Conservation (phyloP, 1,140 invertebrate species). For the Calephelis virginiensis region DNA sequence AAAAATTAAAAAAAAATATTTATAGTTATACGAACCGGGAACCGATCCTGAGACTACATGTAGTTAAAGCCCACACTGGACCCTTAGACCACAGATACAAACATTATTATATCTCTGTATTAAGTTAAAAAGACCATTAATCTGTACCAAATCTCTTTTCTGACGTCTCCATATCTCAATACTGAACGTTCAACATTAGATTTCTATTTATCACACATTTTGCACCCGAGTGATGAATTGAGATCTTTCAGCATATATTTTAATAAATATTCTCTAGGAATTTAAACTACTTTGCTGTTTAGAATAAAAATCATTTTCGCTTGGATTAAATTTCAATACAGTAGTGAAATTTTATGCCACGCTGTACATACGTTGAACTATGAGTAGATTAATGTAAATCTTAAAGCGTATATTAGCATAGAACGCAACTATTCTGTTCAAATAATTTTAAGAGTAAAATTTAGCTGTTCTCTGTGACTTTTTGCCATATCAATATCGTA, state of each 20-base stretch:
- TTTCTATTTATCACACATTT: conserved; percentile 29
- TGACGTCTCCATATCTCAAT: conserved; percentile 17
- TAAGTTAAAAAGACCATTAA: conserved; percentile 7
- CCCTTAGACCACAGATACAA: too few species aligned
- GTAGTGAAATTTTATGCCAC: not conserved
- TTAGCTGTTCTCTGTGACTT: too few species aligned
- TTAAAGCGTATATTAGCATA: not conserved
- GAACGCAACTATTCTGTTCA: not conserved
- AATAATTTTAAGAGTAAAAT: too few species aligned
- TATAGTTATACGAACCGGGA: too few species aligned
- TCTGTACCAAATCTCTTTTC: conserved; percentile 6
- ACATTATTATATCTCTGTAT: not conserved
- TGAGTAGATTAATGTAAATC: conserved; percentile 1
- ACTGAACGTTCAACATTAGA: conserved; percentile 19
- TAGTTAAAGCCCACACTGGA: too few species aligned
- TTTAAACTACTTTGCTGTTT: not conserved
- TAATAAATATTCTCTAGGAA: conserved; percentile 12
- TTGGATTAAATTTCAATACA: not conserved
- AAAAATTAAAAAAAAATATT: too few species aligned
- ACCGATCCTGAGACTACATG: too few species aligned
- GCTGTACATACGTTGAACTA: not conserved
- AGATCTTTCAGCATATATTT: conserved; percentile 23
- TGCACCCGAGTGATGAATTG: conserved; percentile 29
- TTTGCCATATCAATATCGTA: too few species aligned
- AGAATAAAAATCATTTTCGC: not conserved